Evolutionary conservation across 2,888 invertebrate genomes (phyloP), one percentile per base, ranked within the genome.

Genomic region (Lymantria monacha): DNA sequence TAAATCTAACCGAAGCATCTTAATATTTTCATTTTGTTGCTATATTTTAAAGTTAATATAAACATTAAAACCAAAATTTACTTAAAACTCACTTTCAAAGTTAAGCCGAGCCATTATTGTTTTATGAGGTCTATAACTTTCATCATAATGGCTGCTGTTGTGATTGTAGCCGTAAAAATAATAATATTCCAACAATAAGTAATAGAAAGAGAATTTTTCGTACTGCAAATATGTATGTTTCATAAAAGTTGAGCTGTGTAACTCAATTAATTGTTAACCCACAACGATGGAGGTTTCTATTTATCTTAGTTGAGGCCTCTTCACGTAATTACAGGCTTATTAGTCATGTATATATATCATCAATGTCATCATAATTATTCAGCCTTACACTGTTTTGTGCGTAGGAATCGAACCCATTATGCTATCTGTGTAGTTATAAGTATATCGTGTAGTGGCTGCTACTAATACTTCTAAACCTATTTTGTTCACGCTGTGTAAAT

Each of bases 151-250:
- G 64, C 62, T 56, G 57, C 49, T 65, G 55, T 53, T 52, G 60
- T 57, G 59, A 55, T 53, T 41, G 50, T 48, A 43, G 51, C 48
- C 51, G 51, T 66, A 63, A 61, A 10, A 7, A 33, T 33, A 61
- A 41, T 41, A 55, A 69, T 70, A 70, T 70, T 69, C 61, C 59
- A 57, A 75, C 72, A 76, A 73, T 74, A 73, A 73, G 67, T 61
- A 69, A 65, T 69, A 63, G 69, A 63, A 64, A 68, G 61, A 62
- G 69, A 69, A 70, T 76, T 63, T 70, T 70, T 80, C 78, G 80
- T 81, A 79, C 78, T 74, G 70, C 71, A 80, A 76, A 83, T 84
- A 83, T 85, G 85, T 84, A 82, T 83, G 81, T 81, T 85, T 84
- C 83, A 22, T 22, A 84, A 83, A 80, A 79, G 81, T 80, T 75